Evolutionary conservation across 1,140 invertebrate species (phyloP).

Genomic region (Drusus annulatus): DNA sequence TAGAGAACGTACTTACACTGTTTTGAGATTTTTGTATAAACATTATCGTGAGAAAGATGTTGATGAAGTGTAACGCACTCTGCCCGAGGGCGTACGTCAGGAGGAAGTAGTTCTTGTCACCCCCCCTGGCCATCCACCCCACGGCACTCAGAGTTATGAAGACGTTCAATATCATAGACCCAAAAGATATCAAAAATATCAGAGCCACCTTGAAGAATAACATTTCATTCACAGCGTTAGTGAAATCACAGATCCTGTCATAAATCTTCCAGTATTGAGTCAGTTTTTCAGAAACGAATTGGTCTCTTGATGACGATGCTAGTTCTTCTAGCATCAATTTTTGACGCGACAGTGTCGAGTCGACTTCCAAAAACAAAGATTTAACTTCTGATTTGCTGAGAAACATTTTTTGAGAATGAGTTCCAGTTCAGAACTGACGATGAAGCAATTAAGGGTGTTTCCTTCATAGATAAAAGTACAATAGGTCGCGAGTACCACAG

Average conservation of each 20-base stretch:
- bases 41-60: background rate
- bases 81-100: background rate
- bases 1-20: background rate
- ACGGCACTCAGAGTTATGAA: background rate
- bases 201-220: background rate
- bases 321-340: background rate
- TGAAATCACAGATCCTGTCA: background rate
- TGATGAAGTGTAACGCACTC: background rate
- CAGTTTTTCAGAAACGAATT: background rate
- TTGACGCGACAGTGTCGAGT: background rate
- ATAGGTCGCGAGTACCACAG: no score
- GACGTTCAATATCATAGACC: background rate
- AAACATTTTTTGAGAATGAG: background rate
- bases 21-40: background rate
- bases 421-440: background rate
- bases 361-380: background rate
- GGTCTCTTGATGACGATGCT: background rate
- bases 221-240: background rate
- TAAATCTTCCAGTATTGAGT: background rate
- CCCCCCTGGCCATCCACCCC: background rate
- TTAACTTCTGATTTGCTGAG: background rate
- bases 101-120: background rate
- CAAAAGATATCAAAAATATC: background rate
- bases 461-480: no score
- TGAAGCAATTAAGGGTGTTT: background rate